Evolutionary conservation across 2,888 invertebrate genomes (phyloP), one percentile per base, ranked within the genome.

Genomic region (Lepetodrilus schrolli): DNA sequence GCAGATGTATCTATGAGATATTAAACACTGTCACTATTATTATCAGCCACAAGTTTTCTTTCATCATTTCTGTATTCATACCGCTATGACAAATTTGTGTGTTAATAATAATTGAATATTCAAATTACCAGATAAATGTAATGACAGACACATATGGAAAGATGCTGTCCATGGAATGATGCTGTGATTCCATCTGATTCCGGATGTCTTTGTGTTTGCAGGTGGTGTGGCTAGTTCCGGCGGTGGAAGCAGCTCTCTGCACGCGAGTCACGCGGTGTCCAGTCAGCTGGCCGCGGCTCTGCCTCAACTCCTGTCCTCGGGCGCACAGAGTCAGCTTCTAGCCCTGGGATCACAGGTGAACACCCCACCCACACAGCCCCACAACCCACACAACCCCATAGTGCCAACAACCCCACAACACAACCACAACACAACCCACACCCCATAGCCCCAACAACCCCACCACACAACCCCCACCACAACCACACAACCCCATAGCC

Each of bases 291-390:
- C 85, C 3, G 79, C 81, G 49, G 72, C 82, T 37, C 72, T 87
- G 49, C 86, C 88, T 21, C 87, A 86, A 74, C 81, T 89, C 70
- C 83, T 91, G 73, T 72, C 77, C 30, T 70, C 71, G 50, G 88
- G 87, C 77, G 86, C 89, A 48, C 89, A 89, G 75, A 89, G 90
- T 13, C 91, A 91, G 77, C 85, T 91, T 10, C 82, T 91, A 30
- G 90, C 91, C 37, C 83, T 91, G 26, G 90, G 89, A 36, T 87
- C 90, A 72, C 91, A 91, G 84, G 86, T 85, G 78, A 43, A 76
- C 58, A 50, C 2, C 26, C 8, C 37, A 13, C 20, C 20, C 34
- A 1, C n/a, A 43, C 43, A 43, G 43, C 43, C 10, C n/a, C n/a
- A n/a, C n/a, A n/a, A n/a, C n/a, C n/a, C n/a, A n/a, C n/a, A n/a